Percentiles rank a stretch among this genome's conserved stretches.
These are phyloP conservation scores for Microplitis manilae DNA, from an alignment of 2,888 invertebrate genomes.

Conservation along the genomic window DNA sequence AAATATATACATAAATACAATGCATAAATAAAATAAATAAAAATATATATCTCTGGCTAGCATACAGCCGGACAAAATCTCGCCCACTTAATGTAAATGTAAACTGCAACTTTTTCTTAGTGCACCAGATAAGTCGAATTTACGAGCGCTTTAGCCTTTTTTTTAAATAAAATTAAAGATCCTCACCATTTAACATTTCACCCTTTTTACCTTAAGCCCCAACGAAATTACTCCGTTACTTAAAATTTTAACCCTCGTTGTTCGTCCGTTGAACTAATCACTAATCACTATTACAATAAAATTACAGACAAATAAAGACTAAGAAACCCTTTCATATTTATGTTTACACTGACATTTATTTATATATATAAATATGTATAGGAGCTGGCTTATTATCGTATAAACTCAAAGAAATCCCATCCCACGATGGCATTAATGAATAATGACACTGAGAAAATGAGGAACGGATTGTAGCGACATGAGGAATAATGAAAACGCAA, in stretches of 20 bases:
- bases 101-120: constrained; percentile 48
- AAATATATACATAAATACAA: constrained; percentile 57
- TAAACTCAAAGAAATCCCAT: constrained; percentile 13
- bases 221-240: not conserved
- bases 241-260: no score
- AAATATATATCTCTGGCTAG: constrained; percentile 39
- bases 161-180: constrained; percentile 4
- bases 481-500: not conserved
- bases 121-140: constrained; percentile 60
- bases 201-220: not conserved
- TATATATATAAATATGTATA: constrained; percentile 2
- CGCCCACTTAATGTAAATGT: constrained; percentile 14
- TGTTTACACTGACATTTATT: constrained; percentile 5
- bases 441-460: constrained; percentile 17
- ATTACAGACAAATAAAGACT: no score
- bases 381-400: not conserved
- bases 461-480: not conserved
- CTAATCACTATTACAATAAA: no score
- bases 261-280: no score
- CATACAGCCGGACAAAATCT: constrained; percentile 34
- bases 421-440: constrained; percentile 20
- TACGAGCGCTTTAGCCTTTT: constrained; percentile 27
- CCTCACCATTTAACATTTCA: constrained; percentile 6
- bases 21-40: not conserved
- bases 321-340: constrained; percentile 3